These are phyloP conservation scores for Halichoerus grypus DNA, from an alignment of 2,113 vertebrate genomes.

Conservation along the genomic window DNA sequence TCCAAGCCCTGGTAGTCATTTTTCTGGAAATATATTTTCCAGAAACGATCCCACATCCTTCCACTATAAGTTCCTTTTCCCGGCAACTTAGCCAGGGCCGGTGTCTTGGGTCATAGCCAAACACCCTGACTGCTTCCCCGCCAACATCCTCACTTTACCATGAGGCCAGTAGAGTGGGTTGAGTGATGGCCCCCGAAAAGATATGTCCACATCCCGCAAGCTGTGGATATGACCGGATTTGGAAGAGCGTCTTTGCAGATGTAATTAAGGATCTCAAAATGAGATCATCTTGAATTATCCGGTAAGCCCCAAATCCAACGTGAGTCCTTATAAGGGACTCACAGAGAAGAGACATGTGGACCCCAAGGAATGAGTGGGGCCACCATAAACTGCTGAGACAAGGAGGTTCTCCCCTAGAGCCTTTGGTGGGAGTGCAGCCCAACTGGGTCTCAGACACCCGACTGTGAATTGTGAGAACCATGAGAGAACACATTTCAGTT, in stretches of 20 bases:
- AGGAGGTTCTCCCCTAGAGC: too few relatives aligned
- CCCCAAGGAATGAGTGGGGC: not conserved
- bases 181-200: not conserved
- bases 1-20: not conserved
- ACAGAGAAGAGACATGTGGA: not conserved
- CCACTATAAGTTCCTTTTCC: not conserved
- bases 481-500: not conserved
- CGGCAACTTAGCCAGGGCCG: not conserved
- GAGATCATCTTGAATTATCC: not conserved
- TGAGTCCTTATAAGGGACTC: not conserved
- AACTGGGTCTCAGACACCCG: not conserved
- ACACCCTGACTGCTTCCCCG: not conserved
- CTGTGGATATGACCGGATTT: not conserved
- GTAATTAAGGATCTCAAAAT: not conserved
- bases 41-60: not conserved
- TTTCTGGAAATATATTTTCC: not conserved
- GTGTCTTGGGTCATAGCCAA: not conserved
- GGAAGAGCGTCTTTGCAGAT: not conserved
- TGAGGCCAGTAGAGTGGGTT: not conserved
- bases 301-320: not conserved
- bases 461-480: not conserved
- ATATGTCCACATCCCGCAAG: not conserved
- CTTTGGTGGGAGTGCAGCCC: accelerated
- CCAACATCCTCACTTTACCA: not conserved
- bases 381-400: not conserved